These are phyloP conservation scores for Strix aluco DNA, from an alignment of 2,113 vertebrate species.

Conservation along the genomic window DNA sequence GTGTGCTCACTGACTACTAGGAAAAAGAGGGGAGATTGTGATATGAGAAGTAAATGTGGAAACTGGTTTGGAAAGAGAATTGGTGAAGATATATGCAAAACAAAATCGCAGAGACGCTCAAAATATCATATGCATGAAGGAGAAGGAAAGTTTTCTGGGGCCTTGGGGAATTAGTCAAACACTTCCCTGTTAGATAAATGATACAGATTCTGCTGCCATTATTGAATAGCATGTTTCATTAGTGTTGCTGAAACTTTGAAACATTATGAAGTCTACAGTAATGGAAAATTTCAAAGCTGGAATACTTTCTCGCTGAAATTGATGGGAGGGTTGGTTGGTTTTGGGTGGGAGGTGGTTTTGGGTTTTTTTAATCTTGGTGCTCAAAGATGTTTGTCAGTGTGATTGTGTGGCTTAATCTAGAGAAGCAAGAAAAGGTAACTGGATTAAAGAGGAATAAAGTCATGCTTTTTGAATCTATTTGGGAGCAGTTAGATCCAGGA, in stretches of 20 bases:
- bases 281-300: not conserved
- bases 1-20: slow-evolving; percentile 31
- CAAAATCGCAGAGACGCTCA: not conserved
- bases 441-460: not conserved
- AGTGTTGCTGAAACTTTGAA: not conserved
- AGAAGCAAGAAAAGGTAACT: not conserved
- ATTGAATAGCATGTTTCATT: not conserved
- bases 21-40: not conserved
- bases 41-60: slow-evolving; percentile 9
- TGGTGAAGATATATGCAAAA: not conserved
- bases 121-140: not conserved
- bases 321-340: not conserved
- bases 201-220: not conserved
- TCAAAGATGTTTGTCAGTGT: not conserved
- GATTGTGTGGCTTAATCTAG: not conserved
- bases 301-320: not conserved
- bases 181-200: not conserved
- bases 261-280: not conserved
- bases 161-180: not conserved
- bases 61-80: slow-evolving; percentile 20
- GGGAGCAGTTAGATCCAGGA: not conserved
- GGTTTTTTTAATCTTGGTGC: not conserved
- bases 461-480: not conserved
- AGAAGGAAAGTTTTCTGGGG: not conserved
- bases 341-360: no score